These are phyloP conservation scores for Hirtodrosophila alboralis DNA, from an alignment of 2,888 invertebrate genomes.

Conservation along the genomic window DNA sequence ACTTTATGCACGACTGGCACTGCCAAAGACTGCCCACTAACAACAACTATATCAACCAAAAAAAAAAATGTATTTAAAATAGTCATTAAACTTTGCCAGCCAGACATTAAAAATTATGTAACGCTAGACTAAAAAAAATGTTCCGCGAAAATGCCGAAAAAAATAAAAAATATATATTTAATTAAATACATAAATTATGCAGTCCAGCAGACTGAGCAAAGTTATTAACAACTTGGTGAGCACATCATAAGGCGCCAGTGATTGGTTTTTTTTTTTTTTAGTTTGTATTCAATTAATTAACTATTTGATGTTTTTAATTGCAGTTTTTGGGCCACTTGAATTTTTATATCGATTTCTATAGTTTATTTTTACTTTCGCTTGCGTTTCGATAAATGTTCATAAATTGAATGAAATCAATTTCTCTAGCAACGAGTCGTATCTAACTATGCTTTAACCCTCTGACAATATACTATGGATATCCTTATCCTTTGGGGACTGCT, in stretches of 20 bases:
- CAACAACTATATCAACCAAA: conserved; percentile 21
- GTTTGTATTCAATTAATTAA: conserved; percentile 66
- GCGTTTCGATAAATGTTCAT: conserved; percentile 50
- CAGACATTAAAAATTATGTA: conserved; percentile 57
- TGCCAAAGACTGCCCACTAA: conserved; percentile 32
- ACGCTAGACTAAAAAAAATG: conserved; percentile 37
- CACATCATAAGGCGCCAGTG: conserved; percentile 59
- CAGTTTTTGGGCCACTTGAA: conserved; percentile 48
- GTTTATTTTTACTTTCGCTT: conserved; percentile 63
- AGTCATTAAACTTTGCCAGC: conserved; percentile 39
- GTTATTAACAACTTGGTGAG: conserved; percentile 72
- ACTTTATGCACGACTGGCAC: conserved; percentile 43
- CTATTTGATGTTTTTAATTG: conserved; percentile 71
- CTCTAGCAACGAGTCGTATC: no score
- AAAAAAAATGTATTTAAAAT: conserved; percentile 26
- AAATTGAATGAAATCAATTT: conserved; percentile 47
- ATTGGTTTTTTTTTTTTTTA: conserved; percentile 13
- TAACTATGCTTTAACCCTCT: conserved; percentile 16
- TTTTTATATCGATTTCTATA: conserved; percentile 20
- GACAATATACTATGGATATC: conserved; percentile 40
- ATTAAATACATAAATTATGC: conserved; percentile 77
- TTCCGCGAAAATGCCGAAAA: conserved; percentile 55
- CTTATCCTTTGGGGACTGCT: conserved; percentile 56
- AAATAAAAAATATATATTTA: conserved; percentile 55
- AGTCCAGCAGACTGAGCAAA: conserved; percentile 37